Percentiles rank a stretch among this genome's conserved stretches.
Evolutionary conservation across 2,888 invertebrate species (phyloP).

Genomic region (Idaea straminata): DNA sequence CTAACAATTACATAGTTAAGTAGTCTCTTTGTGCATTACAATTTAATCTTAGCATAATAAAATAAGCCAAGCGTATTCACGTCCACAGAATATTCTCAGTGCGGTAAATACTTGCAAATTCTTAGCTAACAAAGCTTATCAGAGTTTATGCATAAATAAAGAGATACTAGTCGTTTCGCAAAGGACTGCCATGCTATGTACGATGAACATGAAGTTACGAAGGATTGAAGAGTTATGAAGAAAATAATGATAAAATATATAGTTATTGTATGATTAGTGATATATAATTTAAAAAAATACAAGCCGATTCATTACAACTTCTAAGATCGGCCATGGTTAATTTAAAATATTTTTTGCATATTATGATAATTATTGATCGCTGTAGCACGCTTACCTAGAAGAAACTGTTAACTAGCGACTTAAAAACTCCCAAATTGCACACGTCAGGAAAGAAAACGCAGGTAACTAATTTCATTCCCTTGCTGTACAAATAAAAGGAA

Average conservation of each 20-base stretch:
- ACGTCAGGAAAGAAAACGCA: too few species aligned
- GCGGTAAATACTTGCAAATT: conserved; percentile 45
- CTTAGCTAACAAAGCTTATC: conserved; percentile 53
- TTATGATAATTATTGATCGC: too few species aligned
- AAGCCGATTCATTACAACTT: too few species aligned
- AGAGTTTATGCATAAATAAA: conserved; percentile 51
- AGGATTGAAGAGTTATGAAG: conserved; percentile 10
- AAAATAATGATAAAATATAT: not conserved
- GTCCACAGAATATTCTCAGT: conserved; percentile 30
- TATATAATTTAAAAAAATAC: too few species aligned
- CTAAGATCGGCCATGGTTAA: too few species aligned
- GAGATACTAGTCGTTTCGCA: conserved; percentile 42
- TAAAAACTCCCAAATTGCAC: too few species aligned
- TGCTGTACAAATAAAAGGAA: too few species aligned
- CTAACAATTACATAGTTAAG: not conserved
- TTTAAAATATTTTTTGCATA: too few species aligned
- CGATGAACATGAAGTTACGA: conserved; percentile 30
- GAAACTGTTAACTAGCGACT: too few species aligned
- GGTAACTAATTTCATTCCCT: too few species aligned
- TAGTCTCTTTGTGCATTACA: not conserved
- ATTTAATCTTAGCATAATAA: conserved; percentile 1
- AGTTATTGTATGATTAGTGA: too few species aligned
- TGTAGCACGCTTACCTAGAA: too few species aligned
- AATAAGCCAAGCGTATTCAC: not conserved
- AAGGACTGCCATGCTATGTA: conserved; percentile 45